Evolutionary conservation across 2,888 invertebrate genomes (phyloP), one percentile per base, ranked within the genome.

Genomic region (Zonitis immaculata): DNA sequence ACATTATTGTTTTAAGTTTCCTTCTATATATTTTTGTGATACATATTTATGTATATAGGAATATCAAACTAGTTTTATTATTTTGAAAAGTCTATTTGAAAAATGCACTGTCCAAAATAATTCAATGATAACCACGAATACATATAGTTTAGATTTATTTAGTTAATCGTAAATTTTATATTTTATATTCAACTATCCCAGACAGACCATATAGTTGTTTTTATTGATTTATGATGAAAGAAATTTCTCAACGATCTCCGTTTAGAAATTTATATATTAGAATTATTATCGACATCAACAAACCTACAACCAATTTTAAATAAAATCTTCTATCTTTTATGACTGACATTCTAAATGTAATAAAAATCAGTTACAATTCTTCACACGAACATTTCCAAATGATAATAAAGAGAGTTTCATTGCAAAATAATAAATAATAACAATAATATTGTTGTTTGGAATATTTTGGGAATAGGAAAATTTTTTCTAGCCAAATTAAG

Each of bases 281-380:
- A 39, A 44, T 28, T 44, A 51, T 51, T 51, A 54, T 54, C 50
- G 44, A 48, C 54, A 54, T 51, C 51, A 35, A 51, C 54, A 54
- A 54, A 54, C 44, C 51, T 51, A 47, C 54, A 51, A 48, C 28
- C 51, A 27, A 52, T 55, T 58, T 56, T 48, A 60, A 60, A 57
- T 57, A 52, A 58, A 58, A 60, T 60, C 60, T 57, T 57, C 58
- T 57, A 58, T 60, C 60, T 60, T 60, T 60, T 58, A 60, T 58
- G 60, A 53, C 55, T 53, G 58, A 51, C 60, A 58, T 51, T 54
- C 50, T 52, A 55, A 56, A 58, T 55, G 60, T 57, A 60, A 60
- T 60, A 60, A 58, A n/a, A 60, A 60, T 60, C 60, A 57, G 60
- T 58, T 58, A 58, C 58, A 57, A 56, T 51, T 49, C 55, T 22